Conservation (phyloP, 1,140 invertebrate species). For the Drosophila arizonae region DNA sequence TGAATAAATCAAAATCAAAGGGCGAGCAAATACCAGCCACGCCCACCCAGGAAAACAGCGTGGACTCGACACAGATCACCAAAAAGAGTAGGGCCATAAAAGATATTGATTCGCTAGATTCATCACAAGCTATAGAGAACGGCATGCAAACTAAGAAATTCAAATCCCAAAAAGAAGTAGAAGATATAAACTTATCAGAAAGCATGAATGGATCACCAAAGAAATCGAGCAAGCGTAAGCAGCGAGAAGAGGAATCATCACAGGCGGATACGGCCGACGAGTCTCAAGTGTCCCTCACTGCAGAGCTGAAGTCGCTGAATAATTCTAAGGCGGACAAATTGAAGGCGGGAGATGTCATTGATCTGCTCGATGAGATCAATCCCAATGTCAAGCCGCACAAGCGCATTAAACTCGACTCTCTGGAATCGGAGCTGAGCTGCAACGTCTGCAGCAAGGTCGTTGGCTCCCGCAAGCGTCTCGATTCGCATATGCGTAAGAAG, state of each 20-base stretch:
- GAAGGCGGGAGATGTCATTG: background rate
- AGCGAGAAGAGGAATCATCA: background rate
- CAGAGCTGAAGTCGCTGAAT: background rate
- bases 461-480: conserved; percentile 40
- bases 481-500: conserved; percentile 52
- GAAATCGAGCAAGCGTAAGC: conserved; percentile 26
- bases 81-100: background rate
- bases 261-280: background rate
- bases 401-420: conserved; percentile 31
- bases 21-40: background rate
- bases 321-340: background rate
- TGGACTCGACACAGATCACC: background rate
- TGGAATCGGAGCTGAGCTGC: conserved; percentile 37
- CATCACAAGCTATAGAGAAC: background rate
- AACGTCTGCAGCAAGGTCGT: conserved; percentile 45
- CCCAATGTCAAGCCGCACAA: conserved; percentile 53
- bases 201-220: conserved; percentile 3
- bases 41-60: background rate
- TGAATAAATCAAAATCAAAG: background rate
- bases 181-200: background rate
- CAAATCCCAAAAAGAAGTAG: background rate
- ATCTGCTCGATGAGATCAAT: conserved; percentile 50
- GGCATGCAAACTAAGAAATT: background rate
- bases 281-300: background rate
- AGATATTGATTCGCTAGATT: background rate